Evolutionary conservation across 2,888 invertebrate species (phyloP).

Genomic region (Eurytoma californica): DNA sequence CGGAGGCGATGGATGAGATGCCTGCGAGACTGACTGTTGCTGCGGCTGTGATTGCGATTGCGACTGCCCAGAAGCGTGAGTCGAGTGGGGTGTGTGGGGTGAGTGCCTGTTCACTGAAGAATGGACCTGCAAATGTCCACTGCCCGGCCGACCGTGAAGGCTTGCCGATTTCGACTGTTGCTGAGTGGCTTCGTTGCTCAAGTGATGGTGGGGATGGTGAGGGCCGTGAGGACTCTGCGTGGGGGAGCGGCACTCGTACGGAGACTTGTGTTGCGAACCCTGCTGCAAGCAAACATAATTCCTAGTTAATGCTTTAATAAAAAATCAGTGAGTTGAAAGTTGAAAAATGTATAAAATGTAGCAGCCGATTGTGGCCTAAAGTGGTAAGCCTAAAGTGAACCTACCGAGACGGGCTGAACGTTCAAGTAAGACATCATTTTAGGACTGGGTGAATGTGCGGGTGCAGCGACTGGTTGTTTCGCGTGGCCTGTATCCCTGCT

Average conservation of each 20-base stretch:
- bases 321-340: too few relatives aligned
- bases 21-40: conserved; percentile 62
- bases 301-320: too few relatives aligned
- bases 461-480: conserved; percentile 76
- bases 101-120: conserved; percentile 46
- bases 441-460: conserved; percentile 72
- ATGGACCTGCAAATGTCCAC: conserved; percentile 48
- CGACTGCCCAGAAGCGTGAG: conserved; percentile 3
- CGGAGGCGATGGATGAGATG: conserved; percentile 71
- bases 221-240: conserved; percentile 75
- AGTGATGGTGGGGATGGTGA: conserved; percentile 74
- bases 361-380: too few relatives aligned
- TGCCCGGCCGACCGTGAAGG: conserved; percentile 66
- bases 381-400: background rate
- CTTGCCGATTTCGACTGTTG: conserved; percentile 65
- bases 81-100: conserved; percentile 37
- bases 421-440: conserved; percentile 73
- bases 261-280: conserved; percentile 67
- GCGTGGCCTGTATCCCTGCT: conserved; percentile 66
- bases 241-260: conserved; percentile 73
- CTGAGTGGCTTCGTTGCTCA: conserved; percentile 65
- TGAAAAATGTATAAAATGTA: too few relatives aligned
- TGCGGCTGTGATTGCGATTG: conserved; percentile 63
- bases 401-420: conserved; percentile 64
- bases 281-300: too few relatives aligned